Evolutionary conservation across 2,888 invertebrate genomes (phyloP).

Genomic region (Eupithecia dodoneata): DNA sequence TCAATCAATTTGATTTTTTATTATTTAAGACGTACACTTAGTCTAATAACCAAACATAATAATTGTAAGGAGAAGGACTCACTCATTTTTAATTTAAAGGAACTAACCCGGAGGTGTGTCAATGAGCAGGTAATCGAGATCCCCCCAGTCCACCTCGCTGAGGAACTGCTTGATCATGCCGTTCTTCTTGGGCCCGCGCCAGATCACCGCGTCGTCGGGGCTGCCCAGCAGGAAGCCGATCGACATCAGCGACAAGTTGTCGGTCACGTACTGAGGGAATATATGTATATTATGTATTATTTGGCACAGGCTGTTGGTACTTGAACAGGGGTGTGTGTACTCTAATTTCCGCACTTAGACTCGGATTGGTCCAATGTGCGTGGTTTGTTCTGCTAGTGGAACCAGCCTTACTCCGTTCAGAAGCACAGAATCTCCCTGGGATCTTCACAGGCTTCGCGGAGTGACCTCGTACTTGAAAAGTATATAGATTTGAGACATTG

Average conservation of each 20-base stretch:
- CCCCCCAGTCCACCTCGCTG: slow-evolving; percentile 97
- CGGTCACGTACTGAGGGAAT: slow-evolving; percentile 89
- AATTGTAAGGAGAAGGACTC: too few relatives aligned
- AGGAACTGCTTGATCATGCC: slow-evolving; percentile 98
- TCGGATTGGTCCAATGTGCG: too few relatives aligned
- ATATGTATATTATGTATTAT: not conserved
- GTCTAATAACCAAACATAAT: too few relatives aligned
- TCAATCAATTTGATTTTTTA: too few relatives aligned
- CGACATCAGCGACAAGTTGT: slow-evolving; percentile 98
- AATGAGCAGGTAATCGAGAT: slow-evolving; percentile 93
- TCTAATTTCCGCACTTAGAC: too few relatives aligned
- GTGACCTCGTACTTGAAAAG: too few relatives aligned
- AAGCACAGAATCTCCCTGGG: too few relatives aligned
- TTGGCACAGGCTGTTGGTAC: not conserved
- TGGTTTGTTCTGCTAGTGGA: too few relatives aligned
- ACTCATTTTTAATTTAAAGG: not conserved
- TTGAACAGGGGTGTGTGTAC: not conserved
- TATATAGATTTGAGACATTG: not conserved
- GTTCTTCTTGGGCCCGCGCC: slow-evolving; percentile 99
- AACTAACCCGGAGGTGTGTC: slow-evolving; percentile 92
- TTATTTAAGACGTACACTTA: too few relatives aligned
- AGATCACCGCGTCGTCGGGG: slow-evolving; percentile 98
- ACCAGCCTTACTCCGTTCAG: too few relatives aligned
- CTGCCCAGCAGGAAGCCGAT: slow-evolving; percentile 95
- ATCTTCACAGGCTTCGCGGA: too few relatives aligned